These are phyloP conservation scores for Coleophora flavipennella DNA, from an alignment of 2,888 invertebrate genomes.

Conservation along the genomic window DNA sequence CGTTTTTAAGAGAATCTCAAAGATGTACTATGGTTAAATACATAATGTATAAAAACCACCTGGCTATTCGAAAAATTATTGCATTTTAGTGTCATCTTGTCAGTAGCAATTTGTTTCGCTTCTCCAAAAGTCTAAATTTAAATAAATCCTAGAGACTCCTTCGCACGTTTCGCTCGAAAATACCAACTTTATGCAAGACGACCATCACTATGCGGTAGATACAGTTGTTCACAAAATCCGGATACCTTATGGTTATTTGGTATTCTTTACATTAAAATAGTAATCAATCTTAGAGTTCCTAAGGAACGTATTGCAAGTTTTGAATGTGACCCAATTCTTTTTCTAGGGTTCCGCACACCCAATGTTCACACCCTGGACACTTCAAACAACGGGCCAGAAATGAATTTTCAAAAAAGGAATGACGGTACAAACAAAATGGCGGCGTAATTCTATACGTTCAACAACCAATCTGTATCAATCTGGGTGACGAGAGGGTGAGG, in stretches of 20 bases:
- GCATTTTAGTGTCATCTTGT: constrained; percentile 54
- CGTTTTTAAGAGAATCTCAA: too few relatives aligned
- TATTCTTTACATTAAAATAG: too few relatives aligned
- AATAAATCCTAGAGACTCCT: constrained; percentile 46
- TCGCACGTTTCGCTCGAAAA: constrained; percentile 25
- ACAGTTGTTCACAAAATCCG: constrained; percentile 12
- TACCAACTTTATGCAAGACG: constrained; percentile 22
- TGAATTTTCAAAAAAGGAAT: too few relatives aligned
- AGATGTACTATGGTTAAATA: constrained; percentile 25
- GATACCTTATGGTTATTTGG: too few relatives aligned
- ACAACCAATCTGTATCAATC: too few relatives aligned
- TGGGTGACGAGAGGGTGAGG: too few relatives aligned
- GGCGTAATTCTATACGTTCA: too few relatives aligned
- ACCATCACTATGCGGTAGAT: constrained; percentile 15
- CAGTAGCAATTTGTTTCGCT: constrained; percentile 54
- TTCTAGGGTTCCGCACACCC: too few relatives aligned
- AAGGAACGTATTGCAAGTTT: constrained; percentile 4
- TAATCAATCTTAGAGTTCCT: neutral
- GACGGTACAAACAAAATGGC: too few relatives aligned
- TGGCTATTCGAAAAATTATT: constrained; percentile 65
- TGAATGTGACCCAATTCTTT: too few relatives aligned
- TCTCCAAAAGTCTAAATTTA: constrained; percentile 34
- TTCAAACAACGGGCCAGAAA: too few relatives aligned
- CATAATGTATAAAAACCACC: constrained; percentile 63
- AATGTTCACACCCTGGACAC: too few relatives aligned